Conservation (phyloP, 2,888 invertebrate species). For the Poecilobothrus nobilitatus region DNA sequence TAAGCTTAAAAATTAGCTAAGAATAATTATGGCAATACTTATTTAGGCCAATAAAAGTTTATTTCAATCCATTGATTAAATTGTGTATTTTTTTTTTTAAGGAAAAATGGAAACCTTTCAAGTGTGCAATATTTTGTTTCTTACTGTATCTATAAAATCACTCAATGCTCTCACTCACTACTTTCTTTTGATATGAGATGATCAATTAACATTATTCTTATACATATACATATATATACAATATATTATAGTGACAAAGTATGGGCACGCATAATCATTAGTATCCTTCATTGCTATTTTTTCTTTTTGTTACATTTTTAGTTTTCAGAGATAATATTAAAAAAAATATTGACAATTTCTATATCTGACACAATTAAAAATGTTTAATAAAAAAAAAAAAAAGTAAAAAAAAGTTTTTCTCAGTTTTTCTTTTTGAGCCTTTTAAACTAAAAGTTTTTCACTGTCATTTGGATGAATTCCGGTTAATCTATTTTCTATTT, state of each 20-base stretch:
- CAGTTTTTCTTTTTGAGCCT: not conserved
- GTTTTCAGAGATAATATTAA: not conserved
- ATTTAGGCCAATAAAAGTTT: no score
- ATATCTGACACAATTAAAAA: conserved; percentile 3
- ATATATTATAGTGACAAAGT: not conserved
- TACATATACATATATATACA: not conserved
- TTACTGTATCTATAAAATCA: no score
- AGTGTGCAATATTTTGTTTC: no score
- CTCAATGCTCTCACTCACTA: no score
- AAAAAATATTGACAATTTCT: not conserved
- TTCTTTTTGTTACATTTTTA: not conserved
- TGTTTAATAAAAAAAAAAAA: not conserved
- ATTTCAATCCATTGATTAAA: no score
- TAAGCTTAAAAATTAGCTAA: no score
- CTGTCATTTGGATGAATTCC: not conserved
- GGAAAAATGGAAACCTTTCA: no score
- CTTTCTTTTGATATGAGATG: not conserved
- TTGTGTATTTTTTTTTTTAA: no score
- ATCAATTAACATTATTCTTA: not conserved
- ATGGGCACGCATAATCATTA: not conserved
- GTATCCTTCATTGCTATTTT: not conserved
- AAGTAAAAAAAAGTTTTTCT: not conserved
- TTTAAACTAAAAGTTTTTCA: conserved; percentile 4
- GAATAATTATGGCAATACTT: no score
- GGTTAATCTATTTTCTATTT: not conserved